Percentiles rank a stretch among this genome's conserved stretches.
These are phyloP conservation scores for Griposia aprilina DNA, from an alignment of 2,888 invertebrate genomes.

Conservation along the genomic window DNA sequence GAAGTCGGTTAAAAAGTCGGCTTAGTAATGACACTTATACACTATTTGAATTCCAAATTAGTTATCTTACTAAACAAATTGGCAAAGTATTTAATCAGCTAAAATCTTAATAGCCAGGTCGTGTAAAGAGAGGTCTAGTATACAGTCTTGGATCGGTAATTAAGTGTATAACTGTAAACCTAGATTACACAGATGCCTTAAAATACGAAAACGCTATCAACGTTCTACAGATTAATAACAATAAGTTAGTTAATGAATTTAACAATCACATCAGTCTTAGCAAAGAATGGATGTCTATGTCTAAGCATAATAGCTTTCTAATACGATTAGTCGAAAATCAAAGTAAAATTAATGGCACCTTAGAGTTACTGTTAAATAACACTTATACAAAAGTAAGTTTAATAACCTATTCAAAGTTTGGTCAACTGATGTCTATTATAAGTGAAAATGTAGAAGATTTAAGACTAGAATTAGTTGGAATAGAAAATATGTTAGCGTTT, in stretches of 20 bases:
- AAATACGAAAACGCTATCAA: slow-evolving; percentile 1
- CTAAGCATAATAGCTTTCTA: neutral
- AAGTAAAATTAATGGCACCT: slow-evolving; percentile 7
- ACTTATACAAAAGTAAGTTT: neutral
- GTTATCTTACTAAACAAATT: too few species aligned
- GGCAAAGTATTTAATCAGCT: too few species aligned
- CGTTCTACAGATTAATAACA: neutral
- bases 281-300: too few species aligned
- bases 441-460: slow-evolving; percentile 1
- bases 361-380: slow-evolving; percentile 1
- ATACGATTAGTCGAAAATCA: slow-evolving; percentile 5
- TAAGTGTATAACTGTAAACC: slow-evolving; percentile 1
- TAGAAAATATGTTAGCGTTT: neutral
- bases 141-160: slow-evolving; percentile 2
- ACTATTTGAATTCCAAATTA: too few species aligned
- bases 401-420: slow-evolving; percentile 2
- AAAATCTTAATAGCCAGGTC: too few species aligned
- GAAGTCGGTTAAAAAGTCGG: too few species aligned
- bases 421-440: slow-evolving; percentile 1
- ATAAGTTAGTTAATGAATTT: neutral
- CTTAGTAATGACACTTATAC: too few species aligned
- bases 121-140: slow-evolving; percentile 5
- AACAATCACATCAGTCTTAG: neutral
- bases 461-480: slow-evolving; percentile 2
- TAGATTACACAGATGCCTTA: slow-evolving; percentile 2